Percentiles rank a stretch among this genome's conserved stretches.
Conservation (phyloP, 2,797 vertebrate genomes). For the Falco peregrinus region DNA sequence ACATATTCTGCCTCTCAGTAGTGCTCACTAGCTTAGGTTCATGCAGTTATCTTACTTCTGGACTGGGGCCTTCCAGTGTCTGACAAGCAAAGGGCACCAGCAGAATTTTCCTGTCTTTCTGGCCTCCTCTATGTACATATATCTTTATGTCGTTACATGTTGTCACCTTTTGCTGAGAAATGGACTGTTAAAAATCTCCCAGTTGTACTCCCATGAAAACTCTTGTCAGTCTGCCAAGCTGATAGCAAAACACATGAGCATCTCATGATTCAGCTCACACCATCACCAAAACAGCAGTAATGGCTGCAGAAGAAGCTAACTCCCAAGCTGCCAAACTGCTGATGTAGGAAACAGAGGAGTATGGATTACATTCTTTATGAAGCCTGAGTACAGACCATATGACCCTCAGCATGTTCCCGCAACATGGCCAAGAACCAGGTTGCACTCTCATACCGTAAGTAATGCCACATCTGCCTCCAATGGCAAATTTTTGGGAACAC, state of each 20-base stretch:
- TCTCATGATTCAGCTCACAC: background rate
- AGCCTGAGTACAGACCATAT: background rate
- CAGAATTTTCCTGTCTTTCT: background rate
- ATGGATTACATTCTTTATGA: slow-evolving; percentile 14
- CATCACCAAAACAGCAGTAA: background rate
- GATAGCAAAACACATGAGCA: slow-evolving; percentile 7
- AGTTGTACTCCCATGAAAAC: background rate
- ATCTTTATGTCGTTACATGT: background rate
- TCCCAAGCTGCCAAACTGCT: background rate
- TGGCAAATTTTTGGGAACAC: background rate
- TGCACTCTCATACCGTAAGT: background rate
- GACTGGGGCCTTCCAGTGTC: background rate
- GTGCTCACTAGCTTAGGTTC: slow-evolving; percentile 21
- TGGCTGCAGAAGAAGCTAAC: background rate
- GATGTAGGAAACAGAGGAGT: background rate
- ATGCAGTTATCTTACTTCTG: slow-evolving; percentile 20
- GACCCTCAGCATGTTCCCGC: background rate
- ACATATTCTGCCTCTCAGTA: slow-evolving; percentile 27
- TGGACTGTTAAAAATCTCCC: background rate
- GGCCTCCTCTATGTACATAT: background rate
- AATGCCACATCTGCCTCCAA: background rate
- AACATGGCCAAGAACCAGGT: background rate
- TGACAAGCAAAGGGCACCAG: background rate
- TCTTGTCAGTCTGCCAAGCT: background rate
- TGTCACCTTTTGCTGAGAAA: slow-evolving; percentile 23